Evolutionary conservation across 2,888 invertebrate species (phyloP), one percentile per base, ranked within the genome.

Genomic region (Drosophila setosimentum): DNA sequence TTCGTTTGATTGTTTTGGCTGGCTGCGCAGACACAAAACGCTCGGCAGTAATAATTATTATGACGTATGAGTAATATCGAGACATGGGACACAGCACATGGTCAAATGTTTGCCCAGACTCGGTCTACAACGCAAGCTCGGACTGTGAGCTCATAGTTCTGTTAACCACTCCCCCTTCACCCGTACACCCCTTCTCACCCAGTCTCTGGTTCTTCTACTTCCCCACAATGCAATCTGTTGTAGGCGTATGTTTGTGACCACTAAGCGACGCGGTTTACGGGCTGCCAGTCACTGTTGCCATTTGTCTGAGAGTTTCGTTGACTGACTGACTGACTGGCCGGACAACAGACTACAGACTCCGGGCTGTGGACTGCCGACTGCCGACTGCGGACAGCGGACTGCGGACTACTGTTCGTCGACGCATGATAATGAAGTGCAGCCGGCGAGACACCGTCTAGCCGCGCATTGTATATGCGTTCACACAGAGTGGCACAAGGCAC

Each of bases 371-470:
- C 62, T n/a, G 35, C 45, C 51, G 53, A 67, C 48, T 7, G 33
- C 63, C 24, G 65, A 66, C 62, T 68, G 73, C 73, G 54, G 66
- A 77, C 58, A 58, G 63, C 67, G 68, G 79, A 79, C 77, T 58
- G 58, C 64, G 60, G 78, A 68, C 82, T 72, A 68, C 88, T 78
- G 85, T 70, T 83, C 68, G 80, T 83, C 77, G 87, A 87, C 84
- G 80, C 85, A 91, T 87, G 91, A 89, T 88, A 87, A 90, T 91
- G 91, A 90, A 91, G 90, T 91, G 91, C 91, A 91, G 73, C 87
- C 89, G 91, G 92, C 91, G 87, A 91, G 91, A 91, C 91, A 91
- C 77, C 91, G 91, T 91, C 91, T 91, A 92, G 91, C 92, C 91
- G 85, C 81, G 81, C 82, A 82, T 86, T 83, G 82, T 86, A 70